phyloP scores from a whole-genome alignment of 2,797 vertebrate genomes.

The Tokudaia tokunoshimensis region DNA sequence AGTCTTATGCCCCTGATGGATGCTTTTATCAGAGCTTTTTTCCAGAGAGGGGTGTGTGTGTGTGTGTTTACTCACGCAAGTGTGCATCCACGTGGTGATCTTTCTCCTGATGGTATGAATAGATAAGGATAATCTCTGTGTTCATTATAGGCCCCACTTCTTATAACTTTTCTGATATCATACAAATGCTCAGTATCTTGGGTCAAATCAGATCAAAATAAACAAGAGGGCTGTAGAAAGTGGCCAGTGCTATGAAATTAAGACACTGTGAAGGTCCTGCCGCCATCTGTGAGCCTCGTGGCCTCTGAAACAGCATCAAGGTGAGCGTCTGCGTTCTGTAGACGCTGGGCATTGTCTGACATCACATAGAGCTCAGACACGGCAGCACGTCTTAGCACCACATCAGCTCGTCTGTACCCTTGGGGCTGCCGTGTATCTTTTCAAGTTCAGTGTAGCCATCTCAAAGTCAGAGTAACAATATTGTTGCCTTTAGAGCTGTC shows the following conservation, averaged over 20 bases:
- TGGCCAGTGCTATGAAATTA: not conserved
- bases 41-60: not conserved
- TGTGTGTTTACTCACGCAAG: accelerated
- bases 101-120: not conserved
- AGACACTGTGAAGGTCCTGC: not conserved
- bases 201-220: not conserved
- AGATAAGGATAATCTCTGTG: not conserved
- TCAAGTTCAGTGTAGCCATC: not conserved
- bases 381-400: not conserved
- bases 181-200: not conserved
- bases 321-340: not conserved
- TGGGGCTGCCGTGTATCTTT: not conserved
- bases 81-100: accelerated
- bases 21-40: not conserved
- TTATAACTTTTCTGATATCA: not conserved
- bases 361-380: accelerated
- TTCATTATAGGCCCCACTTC: not conserved
- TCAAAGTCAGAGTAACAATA: not conserved
- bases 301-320: not conserved
- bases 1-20: not conserved
- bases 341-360: accelerated
- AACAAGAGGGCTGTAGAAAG: not conserved
- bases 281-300: not conserved
- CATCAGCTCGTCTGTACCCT: not conserved
- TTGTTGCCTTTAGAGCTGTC: not conserved